A percentile compares a stretch with the other conserved stretches of the same genome.
Conservation (phyloP, 2,888 invertebrate genomes). For the Lamproptera curius region DNA sequence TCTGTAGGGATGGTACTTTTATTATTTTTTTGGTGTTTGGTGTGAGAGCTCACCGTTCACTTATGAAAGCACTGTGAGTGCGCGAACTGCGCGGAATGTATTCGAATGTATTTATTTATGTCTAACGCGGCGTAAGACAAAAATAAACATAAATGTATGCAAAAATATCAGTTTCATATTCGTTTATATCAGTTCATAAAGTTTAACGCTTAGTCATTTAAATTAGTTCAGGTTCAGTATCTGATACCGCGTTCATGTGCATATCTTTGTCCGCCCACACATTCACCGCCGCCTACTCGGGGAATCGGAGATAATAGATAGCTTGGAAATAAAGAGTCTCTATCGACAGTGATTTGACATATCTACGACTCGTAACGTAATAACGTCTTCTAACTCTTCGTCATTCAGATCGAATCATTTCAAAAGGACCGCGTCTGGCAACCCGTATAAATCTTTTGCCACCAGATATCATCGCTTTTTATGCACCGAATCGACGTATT, state of each 20-base stretch:
- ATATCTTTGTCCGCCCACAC: constrained; percentile 23
- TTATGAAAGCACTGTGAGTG: background rate
- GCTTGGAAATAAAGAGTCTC: constrained; percentile 34
- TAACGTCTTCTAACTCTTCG: constrained; percentile 31
- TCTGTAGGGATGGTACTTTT: too few relatives aligned
- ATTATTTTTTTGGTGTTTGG: too few relatives aligned
- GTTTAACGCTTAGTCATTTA: too few relatives aligned
- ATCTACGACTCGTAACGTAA: constrained; percentile 35
- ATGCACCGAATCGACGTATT: constrained; percentile 41
- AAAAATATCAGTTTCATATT: too few relatives aligned
- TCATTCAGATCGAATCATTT: constrained; percentile 29
- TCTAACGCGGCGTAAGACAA: too few relatives aligned
- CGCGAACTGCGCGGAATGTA: too few relatives aligned
- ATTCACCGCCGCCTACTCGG: constrained; percentile 28
- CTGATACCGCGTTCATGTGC: background rate
- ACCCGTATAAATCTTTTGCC: constrained; percentile 50
- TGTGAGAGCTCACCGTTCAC: constrained; percentile 24
- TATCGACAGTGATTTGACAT: constrained; percentile 35
- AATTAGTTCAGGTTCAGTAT: too few relatives aligned
- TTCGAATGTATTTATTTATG: too few relatives aligned
- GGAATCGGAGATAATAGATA: constrained; percentile 25
- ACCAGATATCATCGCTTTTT: constrained; percentile 40
- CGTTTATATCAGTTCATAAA: too few relatives aligned
- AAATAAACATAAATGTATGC: too few relatives aligned
- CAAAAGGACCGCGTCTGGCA: constrained; percentile 38